Base-by-base conservation (phyloP, 1,140 invertebrate genomes). In the Homarus americanus region DNA sequence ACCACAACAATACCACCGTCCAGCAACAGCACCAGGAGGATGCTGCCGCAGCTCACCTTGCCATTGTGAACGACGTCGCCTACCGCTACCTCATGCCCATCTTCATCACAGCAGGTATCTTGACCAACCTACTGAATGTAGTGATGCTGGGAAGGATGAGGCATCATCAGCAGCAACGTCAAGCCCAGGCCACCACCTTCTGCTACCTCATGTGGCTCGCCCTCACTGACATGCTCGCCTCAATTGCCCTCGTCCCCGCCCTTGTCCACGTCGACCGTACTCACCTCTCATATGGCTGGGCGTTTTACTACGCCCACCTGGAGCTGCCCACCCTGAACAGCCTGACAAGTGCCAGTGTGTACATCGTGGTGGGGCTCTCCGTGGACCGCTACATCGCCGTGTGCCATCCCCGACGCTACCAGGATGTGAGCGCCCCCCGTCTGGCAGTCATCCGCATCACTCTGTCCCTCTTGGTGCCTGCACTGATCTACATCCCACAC, bases 231-330 rank as follows among this genome's bases (percentile, higher is more conserved):
- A 49, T 91, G 28, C 32, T 92, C 17, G 92, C 90, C 7, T 91
- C 89, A 32, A 28, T 85, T 1, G 91, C 90, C 38, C 49, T 92
- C 1, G 63, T 92, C 2, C 84, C 86, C 10, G 63, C 89, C 20
- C 44, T 92, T n/a, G 63, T 87, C 1, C 38, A 91, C 84, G 63
- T 91, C n/a, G 75, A 91, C 2, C 63, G 92, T 5, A n/a, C 2
- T 2, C 75, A 49, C 15, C 83, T 92, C 5, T 28, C 87, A 24
- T 91, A 78, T 41, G 76, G 49, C 15, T 92, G 92, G 92, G 92
- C 92, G 4, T 91, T 91, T 49, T 92, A 92, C 76, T 92, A 91
- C 72, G 92, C 92, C 24, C 92, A 92, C 66, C 82, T 92, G 17
- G 92, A 92, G 58, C 85, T 80, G 9, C 80, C 91, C 17, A 10